phyloP scores from a whole-genome alignment of 92 coral and sea anemone genomes.

The Epizoanthus stellaris region DNA sequence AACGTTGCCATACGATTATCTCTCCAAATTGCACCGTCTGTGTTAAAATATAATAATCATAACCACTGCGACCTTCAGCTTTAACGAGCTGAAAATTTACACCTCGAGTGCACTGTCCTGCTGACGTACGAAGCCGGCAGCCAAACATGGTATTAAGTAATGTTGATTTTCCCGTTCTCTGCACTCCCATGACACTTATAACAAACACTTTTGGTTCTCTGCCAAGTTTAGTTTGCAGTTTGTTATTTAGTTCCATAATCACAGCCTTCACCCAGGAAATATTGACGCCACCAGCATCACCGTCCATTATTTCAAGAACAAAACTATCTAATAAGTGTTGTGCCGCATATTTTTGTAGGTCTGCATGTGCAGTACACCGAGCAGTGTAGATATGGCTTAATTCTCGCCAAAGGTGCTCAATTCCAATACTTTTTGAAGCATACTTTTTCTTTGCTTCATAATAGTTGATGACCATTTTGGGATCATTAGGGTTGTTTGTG shows the following conservation, averaged over 20 bases:
- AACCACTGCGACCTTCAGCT: constrained; percentile 25
- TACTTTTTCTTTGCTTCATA: neutral
- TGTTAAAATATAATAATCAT: constrained; percentile 29
- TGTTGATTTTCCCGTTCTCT: constrained; percentile 54
- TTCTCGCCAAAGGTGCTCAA: constrained; percentile 43
- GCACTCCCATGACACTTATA: constrained; percentile 40
- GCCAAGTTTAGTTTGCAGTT: neutral
- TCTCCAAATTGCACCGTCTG: constrained; percentile 19
- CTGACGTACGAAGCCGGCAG: constrained; percentile 31
- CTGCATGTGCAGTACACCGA: constrained; percentile 7
- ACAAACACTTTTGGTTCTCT: constrained; percentile 45
- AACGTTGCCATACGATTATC: constrained; percentile 50
- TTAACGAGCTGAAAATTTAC: constrained; percentile 10
- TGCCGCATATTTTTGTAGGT: neutral
- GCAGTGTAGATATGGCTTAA: constrained; percentile 31
- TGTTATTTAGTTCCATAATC: neutral
- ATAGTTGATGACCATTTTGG: neutral
- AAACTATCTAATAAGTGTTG: constrained; percentile 32
- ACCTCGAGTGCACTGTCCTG: constrained; percentile 51
- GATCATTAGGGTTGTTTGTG: neutral
- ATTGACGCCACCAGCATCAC: constrained; percentile 40
- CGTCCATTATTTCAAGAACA: constrained; percentile 46
- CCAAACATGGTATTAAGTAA: constrained; percentile 55
- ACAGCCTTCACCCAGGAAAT: constrained; percentile 36
- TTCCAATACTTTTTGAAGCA: constrained; percentile 4